Base-by-base conservation (phyloP, 2,797 vertebrate species). In the Gallinago solitaria region DNA sequence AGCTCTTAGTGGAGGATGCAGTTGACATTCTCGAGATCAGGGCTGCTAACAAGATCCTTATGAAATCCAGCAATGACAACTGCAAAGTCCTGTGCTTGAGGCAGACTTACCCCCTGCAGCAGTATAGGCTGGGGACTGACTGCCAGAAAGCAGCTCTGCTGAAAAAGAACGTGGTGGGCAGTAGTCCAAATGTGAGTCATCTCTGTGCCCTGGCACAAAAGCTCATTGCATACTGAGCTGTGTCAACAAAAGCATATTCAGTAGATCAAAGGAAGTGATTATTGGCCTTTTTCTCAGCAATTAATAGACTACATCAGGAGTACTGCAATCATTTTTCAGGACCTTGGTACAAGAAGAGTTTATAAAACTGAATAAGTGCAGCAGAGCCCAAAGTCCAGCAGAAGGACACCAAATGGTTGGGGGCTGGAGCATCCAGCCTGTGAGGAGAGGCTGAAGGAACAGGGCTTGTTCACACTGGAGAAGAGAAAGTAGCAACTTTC, bases 1-100 rank as follows among this genome's bases (percentile, higher is more conserved):
- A 69, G 63, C 6, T 39, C 56, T 81, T 57, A 57, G 28, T 0
- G 0, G 7, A 9, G 2, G 0, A 0, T 54, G 17, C 7, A 41
- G 21, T 3, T 56, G 30, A 18, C 41, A 21, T 17, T 5, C 41
- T 68, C 0, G 0, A 75, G 35, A 33, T 14, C 9, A 75, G 6
- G 19, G 9, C 19, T 91, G 37, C 51, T 87, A 68, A 81, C 12
- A 69, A 87, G 19, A 41, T 77, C 39, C 51, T 85, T 70, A 60
- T 14, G 45, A 70, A 95, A 85, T 67, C 13, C 21, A 85, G 5
- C 17, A 73, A 33, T 5, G 35, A 79, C 12, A 65, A 65, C n/a
- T 82, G 41, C 20, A 74, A 83, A 87, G 64, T 60, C 51, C 71
- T 87, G 51, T 83, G 51, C 56, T 64, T 57, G 64, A 93, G 60